A percentile compares a stretch with the other conserved stretches of the same genome.
Conservation (phyloP, 1,140 invertebrate genomes). For the Trialeurodes vaporariorum region DNA sequence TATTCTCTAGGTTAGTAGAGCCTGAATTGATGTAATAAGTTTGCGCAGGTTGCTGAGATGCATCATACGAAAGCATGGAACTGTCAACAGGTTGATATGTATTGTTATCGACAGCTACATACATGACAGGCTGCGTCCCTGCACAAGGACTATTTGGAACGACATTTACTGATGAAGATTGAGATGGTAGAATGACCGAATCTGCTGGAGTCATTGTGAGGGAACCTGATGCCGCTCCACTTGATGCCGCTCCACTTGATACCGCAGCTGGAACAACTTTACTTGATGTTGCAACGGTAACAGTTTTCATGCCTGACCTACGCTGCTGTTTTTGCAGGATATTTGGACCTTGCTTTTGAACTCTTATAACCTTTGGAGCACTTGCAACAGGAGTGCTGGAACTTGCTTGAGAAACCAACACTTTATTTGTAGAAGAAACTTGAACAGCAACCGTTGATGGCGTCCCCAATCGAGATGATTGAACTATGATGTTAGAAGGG, state of each 20-base stretch:
- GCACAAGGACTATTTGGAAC: not conserved
- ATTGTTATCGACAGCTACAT: not conserved
- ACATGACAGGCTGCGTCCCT: not conserved
- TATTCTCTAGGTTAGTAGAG: slow-evolving; percentile 33
- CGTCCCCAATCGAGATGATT: not conserved
- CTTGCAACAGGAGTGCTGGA: not conserved
- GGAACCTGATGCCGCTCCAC: not conserved
- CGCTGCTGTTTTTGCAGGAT: slow-evolving; percentile 18
- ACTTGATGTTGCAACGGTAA: not conserved
- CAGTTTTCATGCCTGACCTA: slow-evolving; percentile 7
- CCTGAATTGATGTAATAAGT: slow-evolving; percentile 16
- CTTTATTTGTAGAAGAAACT: not conserved
- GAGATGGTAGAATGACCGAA: too few species aligned
- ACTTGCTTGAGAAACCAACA: not conserved
- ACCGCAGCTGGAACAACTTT: not conserved
- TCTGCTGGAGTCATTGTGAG: not conserved
- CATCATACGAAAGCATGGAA: slow-evolving; percentile 9
- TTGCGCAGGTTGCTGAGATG: not conserved
- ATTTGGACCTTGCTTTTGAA: slow-evolving; percentile 14
- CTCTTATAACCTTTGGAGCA: not conserved
- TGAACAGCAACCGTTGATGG: not conserved
- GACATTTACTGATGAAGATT: not conserved
- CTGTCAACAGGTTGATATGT: slow-evolving; percentile 5
- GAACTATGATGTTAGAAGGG: not conserved
- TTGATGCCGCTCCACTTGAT: not conserved